These are phyloP conservation scores for Rhagium mordax DNA, from an alignment of 2,888 invertebrate genomes.

Conservation along the genomic window DNA sequence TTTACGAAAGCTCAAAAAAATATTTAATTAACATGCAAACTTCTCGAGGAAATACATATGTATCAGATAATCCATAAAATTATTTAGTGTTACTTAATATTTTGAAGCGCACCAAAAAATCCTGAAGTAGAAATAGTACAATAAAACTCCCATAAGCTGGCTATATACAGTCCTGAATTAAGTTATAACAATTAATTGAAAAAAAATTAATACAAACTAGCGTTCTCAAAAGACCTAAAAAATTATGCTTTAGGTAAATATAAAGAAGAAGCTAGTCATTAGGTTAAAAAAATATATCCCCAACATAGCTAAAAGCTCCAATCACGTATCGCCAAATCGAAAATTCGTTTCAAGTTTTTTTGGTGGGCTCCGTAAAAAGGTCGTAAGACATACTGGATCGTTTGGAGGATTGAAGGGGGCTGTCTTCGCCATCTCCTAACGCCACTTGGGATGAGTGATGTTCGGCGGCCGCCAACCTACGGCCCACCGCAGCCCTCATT, in stretches of 20 bases:
- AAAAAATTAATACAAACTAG: too few species aligned
- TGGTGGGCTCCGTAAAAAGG: conserved; percentile 1
- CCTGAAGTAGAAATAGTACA: background rate
- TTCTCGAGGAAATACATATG: background rate
- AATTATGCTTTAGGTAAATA: too few species aligned
- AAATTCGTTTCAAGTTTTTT: conserved; percentile 6
- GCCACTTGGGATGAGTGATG: conserved; percentile 70
- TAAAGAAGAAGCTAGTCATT: too few species aligned
- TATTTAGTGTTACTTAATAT: background rate
- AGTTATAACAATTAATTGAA: too few species aligned
- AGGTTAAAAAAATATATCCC: too few species aligned
- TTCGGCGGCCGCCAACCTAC: conserved; percentile 72
- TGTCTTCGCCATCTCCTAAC: conserved; percentile 83
- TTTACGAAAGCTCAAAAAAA: background rate
- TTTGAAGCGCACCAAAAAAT: background rate
- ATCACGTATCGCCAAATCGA: too few species aligned
- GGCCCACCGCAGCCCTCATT: conserved; percentile 69
- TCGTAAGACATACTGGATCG: conserved; percentile 82
- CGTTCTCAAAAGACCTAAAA: too few species aligned
- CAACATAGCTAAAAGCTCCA: too few species aligned
- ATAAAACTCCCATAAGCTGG: too few species aligned
- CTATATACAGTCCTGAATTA: too few species aligned
- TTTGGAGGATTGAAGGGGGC: conserved; percentile 87
- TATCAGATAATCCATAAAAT: background rate
- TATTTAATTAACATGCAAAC: background rate